A percentile compares a stretch with the other conserved stretches of the same genome.
Conservation (phyloP, 1,140 invertebrate species). For the Scaptomyza hsui region DNA sequence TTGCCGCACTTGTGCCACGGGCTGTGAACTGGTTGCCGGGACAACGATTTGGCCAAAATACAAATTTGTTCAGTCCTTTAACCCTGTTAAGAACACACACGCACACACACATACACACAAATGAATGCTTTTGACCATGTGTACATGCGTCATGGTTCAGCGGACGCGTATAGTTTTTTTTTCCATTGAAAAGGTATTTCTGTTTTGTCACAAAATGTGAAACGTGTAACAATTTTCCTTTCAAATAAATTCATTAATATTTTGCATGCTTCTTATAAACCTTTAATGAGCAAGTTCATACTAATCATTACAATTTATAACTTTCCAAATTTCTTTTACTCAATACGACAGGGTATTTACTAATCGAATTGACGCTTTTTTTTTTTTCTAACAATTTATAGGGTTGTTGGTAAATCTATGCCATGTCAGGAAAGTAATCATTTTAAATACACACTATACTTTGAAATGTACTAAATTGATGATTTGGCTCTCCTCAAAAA, state of each 20-base stretch:
- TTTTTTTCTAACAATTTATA: background rate
- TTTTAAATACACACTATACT: background rate
- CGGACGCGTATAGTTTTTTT: conserved; percentile 25
- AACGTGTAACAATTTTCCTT: background rate
- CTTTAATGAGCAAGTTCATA: too few relatives aligned
- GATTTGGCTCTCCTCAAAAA: too few relatives aligned
- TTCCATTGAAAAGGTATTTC: background rate
- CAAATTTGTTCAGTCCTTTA: conserved; percentile 41
- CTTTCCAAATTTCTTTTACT: too few relatives aligned
- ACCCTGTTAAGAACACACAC: conserved; percentile 39
- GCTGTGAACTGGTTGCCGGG: conserved; percentile 54
- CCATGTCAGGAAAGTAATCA: background rate
- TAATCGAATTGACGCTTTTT: background rate
- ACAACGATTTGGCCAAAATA: conserved; percentile 74
- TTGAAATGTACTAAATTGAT: too few relatives aligned
- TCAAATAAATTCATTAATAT: too few relatives aligned
- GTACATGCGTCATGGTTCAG: conserved; percentile 51
- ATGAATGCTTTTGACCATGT: conserved; percentile 19
- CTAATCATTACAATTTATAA: too few relatives aligned
- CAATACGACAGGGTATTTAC: background rate
- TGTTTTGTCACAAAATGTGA: background rate
- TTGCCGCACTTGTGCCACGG: conserved; percentile 25
- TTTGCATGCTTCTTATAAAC: too few relatives aligned
- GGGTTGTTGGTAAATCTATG: conserved; percentile 53
- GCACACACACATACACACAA: background rate